A percentile compares a stretch with the other conserved stretches of the same genome.
Conservation (phyloP, 2,113 vertebrate genomes). For the Seriola rivoliana region DNA sequence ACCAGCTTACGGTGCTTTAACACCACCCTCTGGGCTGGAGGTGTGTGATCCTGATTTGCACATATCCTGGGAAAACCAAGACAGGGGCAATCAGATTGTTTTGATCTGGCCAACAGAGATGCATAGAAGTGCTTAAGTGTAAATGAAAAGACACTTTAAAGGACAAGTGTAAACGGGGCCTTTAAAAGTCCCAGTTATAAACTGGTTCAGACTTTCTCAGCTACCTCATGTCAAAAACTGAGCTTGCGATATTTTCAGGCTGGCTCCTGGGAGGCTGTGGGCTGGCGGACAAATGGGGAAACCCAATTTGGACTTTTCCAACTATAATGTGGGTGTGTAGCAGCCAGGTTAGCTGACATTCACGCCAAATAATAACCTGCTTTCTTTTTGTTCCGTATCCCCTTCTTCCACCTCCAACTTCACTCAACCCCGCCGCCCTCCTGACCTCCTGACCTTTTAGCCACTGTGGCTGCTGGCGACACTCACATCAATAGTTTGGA, state of each 20-base stretch:
- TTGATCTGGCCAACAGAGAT: neutral
- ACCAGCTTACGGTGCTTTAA: neutral
- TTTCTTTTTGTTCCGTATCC: neutral
- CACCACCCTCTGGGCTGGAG: neutral
- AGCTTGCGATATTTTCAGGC: slow-evolving; percentile 26
- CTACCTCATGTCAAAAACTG: neutral
- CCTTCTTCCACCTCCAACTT: slow-evolving; percentile 1
- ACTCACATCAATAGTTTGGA: slow-evolving; percentile 52
- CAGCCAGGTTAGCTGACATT: slow-evolving; percentile 56
- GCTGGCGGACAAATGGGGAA: slow-evolving; percentile 23
- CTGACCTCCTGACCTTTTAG: slow-evolving; percentile 12
- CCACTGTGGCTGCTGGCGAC: slow-evolving; percentile 43
- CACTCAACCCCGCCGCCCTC: neutral
- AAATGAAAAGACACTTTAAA: neutral
- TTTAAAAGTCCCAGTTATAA: neutral
- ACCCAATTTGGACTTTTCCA: slow-evolving; percentile 45
- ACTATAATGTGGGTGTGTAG: slow-evolving; percentile 59
- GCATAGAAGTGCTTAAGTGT: neutral
- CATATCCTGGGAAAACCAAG: neutral
- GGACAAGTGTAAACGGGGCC: neutral
- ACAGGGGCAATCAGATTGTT: neutral
- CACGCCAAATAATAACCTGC: slow-evolving; percentile 1
- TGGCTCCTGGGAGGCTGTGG: slow-evolving; percentile 39
- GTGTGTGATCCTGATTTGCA: no score
- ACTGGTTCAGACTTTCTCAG: neutral